Conservation (phyloP, 2,888 invertebrate species). For the Drosophila mayaguana region DNA sequence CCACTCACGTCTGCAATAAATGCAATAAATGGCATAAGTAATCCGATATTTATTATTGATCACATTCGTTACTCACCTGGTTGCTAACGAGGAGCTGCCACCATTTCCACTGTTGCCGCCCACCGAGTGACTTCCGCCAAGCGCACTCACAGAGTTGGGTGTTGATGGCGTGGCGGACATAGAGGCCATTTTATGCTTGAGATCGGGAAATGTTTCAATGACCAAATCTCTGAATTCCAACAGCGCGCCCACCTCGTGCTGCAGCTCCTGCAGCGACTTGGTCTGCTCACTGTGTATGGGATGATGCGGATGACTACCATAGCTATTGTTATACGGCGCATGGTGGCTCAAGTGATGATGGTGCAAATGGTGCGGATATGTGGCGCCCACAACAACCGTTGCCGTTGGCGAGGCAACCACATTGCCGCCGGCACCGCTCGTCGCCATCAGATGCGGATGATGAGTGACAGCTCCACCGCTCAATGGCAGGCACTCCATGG, state of each 20-base stretch:
- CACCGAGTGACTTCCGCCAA: slow-evolving; percentile 70
- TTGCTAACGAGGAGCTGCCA: slow-evolving; percentile 82
- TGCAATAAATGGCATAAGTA: not conserved
- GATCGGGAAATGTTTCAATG: slow-evolving; percentile 96
- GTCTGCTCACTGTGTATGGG: slow-evolving; percentile 91
- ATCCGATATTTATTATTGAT: not conserved
- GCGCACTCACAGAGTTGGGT: slow-evolving; percentile 62
- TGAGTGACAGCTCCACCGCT: slow-evolving; percentile 85
- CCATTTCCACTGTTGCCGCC: slow-evolving; percentile 46
- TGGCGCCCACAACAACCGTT: slow-evolving; percentile 77
- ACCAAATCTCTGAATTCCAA: slow-evolving; percentile 97
- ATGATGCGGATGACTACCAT: slow-evolving; percentile 89
- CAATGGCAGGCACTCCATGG: slow-evolving; percentile 93
- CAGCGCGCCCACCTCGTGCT: slow-evolving; percentile 96
- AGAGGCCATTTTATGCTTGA: slow-evolving; percentile 93
- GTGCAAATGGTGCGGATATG: slow-evolving; percentile 82
- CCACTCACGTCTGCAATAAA: slow-evolving; percentile 88
- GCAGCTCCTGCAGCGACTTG: slow-evolving; percentile 95
- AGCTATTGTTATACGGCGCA: slow-evolving; percentile 79
- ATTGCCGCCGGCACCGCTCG: slow-evolving; percentile 35
- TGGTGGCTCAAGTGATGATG: slow-evolving; percentile 81
- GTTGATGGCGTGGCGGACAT: slow-evolving; percentile 85
- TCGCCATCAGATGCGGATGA: slow-evolving; percentile 69
- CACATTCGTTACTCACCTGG: slow-evolving; percentile 66
- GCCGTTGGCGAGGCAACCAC: slow-evolving; percentile 64